Evolutionary conservation across 2,113 vertebrate genomes (phyloP).

Genomic region (Sus scrofa): DNA sequence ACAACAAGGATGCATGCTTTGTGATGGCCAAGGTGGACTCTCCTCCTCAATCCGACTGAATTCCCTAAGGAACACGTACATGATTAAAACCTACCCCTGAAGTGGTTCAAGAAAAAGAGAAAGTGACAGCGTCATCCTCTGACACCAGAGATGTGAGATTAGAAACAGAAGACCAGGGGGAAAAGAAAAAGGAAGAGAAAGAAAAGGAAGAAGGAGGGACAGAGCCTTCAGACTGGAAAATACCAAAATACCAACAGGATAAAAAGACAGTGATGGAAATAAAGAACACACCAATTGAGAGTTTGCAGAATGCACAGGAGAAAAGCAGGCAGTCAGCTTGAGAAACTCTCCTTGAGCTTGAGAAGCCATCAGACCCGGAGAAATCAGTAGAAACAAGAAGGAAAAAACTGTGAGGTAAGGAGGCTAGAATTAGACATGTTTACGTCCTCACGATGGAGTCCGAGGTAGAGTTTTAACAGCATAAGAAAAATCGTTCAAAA

Average conservation of each 20-base stretch:
- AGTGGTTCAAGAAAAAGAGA: not conserved
- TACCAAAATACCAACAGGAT: fast-evolving
- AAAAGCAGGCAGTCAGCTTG: not conserved
- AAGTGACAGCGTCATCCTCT: not conserved
- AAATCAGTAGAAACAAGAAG: fast-evolving
- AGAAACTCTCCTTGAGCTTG: not conserved
- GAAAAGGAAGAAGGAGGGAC: fast-evolving
- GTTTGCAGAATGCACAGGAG: fast-evolving
- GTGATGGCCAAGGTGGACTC: fast-evolving
- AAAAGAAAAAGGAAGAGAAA: not conserved
- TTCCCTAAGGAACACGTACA: not conserved
- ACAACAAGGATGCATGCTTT: fast-evolving
- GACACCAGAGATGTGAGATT: not conserved
- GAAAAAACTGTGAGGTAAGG: fast-evolving
- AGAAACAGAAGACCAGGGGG: not conserved
- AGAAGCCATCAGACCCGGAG: fast-evolving
- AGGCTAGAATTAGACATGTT: fast-evolving
- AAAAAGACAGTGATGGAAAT: fast-evolving
- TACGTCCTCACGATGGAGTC: fast-evolving
- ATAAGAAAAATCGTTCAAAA: not conserved
- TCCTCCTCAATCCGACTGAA: not conserved
- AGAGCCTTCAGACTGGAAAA: not conserved
- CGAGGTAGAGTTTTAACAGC: not conserved
- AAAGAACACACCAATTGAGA: fast-evolving
- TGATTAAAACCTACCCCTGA: not conserved